Evolutionary conservation across 2,888 invertebrate genomes (phyloP).

Genomic region (Drosophila testacea): DNA sequence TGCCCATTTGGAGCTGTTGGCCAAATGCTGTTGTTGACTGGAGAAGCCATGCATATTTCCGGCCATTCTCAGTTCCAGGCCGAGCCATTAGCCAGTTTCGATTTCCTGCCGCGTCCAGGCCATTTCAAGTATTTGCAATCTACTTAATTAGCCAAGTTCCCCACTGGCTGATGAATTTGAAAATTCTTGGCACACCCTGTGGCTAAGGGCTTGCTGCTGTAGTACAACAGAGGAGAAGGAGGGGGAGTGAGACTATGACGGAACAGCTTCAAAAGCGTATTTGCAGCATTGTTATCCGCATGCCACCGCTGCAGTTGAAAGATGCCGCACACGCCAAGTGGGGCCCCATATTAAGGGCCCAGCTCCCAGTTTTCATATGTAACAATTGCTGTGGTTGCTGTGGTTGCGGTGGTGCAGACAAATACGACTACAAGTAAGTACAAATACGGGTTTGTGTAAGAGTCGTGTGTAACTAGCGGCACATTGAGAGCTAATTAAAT

Average conservation of each 20-base stretch:
- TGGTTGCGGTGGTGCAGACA: constrained; percentile 3
- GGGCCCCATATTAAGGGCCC: constrained; percentile 37
- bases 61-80: constrained; percentile 48
- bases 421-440: background rate
- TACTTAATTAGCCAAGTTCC: constrained; percentile 62
- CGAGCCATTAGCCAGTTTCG: constrained; percentile 64
- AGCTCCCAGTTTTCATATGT: constrained; percentile 22
- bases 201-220: background rate
- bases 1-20: constrained; percentile 64
- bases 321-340: constrained; percentile 72
- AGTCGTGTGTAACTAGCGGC: constrained; percentile 62
- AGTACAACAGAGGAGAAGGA: background rate
- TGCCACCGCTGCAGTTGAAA: constrained; percentile 73
- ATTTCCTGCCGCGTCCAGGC: constrained; percentile 57
- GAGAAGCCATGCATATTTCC: constrained; percentile 78
- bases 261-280: constrained; percentile 51
- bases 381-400: constrained; percentile 30
- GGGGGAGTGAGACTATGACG: constrained; percentile 30
- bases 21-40: constrained; percentile 49
- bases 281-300: constrained; percentile 67
- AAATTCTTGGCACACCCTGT: constrained; percentile 47
- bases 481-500: constrained; percentile 69
- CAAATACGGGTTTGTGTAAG: constrained; percentile 23
- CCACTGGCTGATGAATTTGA: constrained; percentile 34
- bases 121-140: constrained; percentile 72